Percentiles rank a stretch among this genome's conserved stretches.
These are phyloP conservation scores for Campoletis raptor DNA, from an alignment of 2,888 invertebrate genomes.

Conservation along the genomic window DNA sequence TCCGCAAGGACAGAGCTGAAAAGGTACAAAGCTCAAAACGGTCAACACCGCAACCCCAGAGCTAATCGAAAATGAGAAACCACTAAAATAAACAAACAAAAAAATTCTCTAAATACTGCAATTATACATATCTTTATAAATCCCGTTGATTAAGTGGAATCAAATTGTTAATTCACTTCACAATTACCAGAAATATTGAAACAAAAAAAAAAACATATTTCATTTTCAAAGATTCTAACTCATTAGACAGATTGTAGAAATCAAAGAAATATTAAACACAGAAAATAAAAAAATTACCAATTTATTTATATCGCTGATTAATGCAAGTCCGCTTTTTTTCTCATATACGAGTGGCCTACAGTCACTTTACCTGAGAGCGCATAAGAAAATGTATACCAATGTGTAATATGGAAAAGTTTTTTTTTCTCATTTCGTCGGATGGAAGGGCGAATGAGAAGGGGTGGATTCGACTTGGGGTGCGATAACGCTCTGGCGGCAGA, in stretches of 20 bases:
- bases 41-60: background rate
- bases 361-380: conserved; percentile 46
- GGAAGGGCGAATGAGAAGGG: conserved; percentile 57
- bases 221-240: background rate
- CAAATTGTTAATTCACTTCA: background rate
- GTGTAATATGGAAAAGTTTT: conserved; percentile 54
- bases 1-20: background rate
- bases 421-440: conserved; percentile 44
- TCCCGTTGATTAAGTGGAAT: background rate
- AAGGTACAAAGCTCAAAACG: background rate
- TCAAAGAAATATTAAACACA: background rate
- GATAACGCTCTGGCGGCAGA: conserved; percentile 78
- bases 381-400: conserved; percentile 61
- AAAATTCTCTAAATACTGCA: background rate
- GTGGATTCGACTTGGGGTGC: conserved; percentile 72
- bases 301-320: background rate
- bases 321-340: background rate
- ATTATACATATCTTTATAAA: background rate
- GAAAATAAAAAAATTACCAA: background rate
- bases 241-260: background rate
- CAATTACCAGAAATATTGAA: background rate
- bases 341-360: conserved; percentile 5
- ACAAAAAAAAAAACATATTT: background rate
- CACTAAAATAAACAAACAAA: background rate
- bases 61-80: background rate